Conservation (phyloP, 2,113 vertebrate species). For the Campylorhamphus procurvoides region DNA sequence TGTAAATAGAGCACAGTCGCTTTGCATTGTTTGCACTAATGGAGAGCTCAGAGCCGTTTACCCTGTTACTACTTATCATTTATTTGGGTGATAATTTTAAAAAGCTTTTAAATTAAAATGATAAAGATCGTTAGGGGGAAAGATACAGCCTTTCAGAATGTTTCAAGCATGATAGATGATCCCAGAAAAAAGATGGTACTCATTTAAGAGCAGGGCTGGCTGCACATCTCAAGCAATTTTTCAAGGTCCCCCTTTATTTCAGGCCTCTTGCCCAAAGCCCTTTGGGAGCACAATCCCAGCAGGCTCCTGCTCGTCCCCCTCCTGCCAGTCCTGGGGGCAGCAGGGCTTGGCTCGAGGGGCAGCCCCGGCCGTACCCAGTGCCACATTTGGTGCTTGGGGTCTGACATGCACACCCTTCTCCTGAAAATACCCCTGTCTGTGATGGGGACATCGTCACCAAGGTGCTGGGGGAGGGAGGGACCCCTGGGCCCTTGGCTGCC, state of each 20-base stretch:
- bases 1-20: constrained; percentile 28
- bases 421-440: background rate
- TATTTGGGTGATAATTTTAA: constrained; percentile 44
- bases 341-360: rapidly evolving
- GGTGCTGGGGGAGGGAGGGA: no score
- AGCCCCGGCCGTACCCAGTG: no score
- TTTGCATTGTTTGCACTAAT: constrained; percentile 51
- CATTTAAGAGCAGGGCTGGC: background rate
- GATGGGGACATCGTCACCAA: background rate
- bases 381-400: rapidly evolving
- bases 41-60: constrained; percentile 52
- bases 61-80: constrained; percentile 20
- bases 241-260: background rate
- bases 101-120: constrained; percentile 66
- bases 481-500: rapidly evolving
- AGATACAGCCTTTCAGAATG: constrained; percentile 14
- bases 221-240: background rate
- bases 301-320: background rate
- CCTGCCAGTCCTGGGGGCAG: background rate
- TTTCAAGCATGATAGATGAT: constrained; percentile 40
- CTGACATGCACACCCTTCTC: rapidly evolving
- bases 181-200: background rate
- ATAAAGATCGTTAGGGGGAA: constrained; percentile 8
- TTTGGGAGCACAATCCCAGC: background rate
- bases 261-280: background rate